phyloP scores from a whole-genome alignment of 2,888 invertebrate species.

The Scaptomyza cyrtandrae region DNA sequence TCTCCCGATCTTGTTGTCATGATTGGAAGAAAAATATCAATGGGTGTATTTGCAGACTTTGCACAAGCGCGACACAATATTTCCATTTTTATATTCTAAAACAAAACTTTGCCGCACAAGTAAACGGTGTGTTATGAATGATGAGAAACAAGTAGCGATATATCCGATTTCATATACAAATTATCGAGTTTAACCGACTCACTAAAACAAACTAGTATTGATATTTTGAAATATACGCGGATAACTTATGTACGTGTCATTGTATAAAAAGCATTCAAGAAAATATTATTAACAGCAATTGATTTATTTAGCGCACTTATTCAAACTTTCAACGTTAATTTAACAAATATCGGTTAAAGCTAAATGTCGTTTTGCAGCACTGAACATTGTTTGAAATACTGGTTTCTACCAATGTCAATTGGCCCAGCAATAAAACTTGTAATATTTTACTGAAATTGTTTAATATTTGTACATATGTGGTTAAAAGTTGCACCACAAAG shows the following conservation, averaged over 20 bases:
- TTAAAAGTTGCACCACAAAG: slow-evolving; percentile 42
- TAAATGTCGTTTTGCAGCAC: slow-evolving; percentile 23
- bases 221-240: not conserved
- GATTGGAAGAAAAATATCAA: slow-evolving; percentile 15
- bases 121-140: not conserved
- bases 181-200: not conserved
- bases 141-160: not conserved
- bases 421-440: slow-evolving; percentile 11
- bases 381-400: slow-evolving; percentile 47
- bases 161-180: not conserved
- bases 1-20: not conserved
- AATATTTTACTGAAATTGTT: slow-evolving; percentile 12
- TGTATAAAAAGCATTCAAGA: not conserved
- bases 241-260: not conserved
- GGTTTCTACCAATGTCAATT: slow-evolving; percentile 18
- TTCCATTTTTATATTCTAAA: not conserved
- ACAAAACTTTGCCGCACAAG: not conserved
- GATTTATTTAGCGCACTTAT: no score
- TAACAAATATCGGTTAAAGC: slow-evolving; percentile 23
- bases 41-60: not conserved
- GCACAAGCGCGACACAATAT: slow-evolving; percentile 26
- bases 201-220: not conserved
- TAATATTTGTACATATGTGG: not conserved
- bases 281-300: not conserved
- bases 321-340: no score